phyloP scores from a whole-genome alignment of 2,113 vertebrate genomes.

The Coptodon bakossiorum region DNA sequence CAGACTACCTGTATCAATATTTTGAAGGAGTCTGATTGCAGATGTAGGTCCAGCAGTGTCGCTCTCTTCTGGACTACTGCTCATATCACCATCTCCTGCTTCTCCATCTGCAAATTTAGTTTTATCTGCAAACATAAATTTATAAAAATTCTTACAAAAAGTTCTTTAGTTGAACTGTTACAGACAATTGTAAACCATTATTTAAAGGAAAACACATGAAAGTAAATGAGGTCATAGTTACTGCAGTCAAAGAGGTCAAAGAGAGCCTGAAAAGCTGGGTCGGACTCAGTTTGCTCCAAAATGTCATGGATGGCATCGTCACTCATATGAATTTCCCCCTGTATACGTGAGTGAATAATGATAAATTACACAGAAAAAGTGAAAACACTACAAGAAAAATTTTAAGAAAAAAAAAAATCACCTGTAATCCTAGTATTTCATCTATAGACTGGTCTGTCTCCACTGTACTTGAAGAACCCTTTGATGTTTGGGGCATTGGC shows the following conservation, averaged over 20 bases:
- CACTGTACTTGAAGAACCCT: conserved; percentile 71
- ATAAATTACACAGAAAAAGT: background rate
- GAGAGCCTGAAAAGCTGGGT: conserved; percentile 95
- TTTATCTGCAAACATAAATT: conserved; percentile 75
- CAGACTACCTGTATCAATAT: conserved; percentile 66
- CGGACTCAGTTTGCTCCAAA: conserved; percentile 92
- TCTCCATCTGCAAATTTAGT: conserved; percentile 73
- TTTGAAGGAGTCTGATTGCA: conserved; percentile 66
- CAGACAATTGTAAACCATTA: background rate
- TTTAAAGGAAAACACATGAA: background rate
- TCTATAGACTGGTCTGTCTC: conserved; percentile 92
- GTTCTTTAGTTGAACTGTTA: background rate
- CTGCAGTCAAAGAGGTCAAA: conserved; percentile 95
- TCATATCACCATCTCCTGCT: conserved; percentile 64
- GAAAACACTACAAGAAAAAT: background rate
- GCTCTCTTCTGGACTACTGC: conserved; percentile 58
- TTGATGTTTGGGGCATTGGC: conserved; percentile 76
- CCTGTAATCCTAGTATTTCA: conserved; percentile 95
- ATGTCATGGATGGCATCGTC: conserved; percentile 97
- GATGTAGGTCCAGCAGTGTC: conserved; percentile 56
- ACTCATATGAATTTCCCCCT: conserved; percentile 98
- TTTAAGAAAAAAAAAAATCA: conserved; percentile 19
- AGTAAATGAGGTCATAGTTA: conserved; percentile 53
- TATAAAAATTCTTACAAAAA: background rate
- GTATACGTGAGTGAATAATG: background rate